Percentiles rank a stretch among this genome's conserved stretches.
Evolutionary conservation across 2,113 vertebrate species (phyloP).

Genomic region (Capreolus pygargus): DNA sequence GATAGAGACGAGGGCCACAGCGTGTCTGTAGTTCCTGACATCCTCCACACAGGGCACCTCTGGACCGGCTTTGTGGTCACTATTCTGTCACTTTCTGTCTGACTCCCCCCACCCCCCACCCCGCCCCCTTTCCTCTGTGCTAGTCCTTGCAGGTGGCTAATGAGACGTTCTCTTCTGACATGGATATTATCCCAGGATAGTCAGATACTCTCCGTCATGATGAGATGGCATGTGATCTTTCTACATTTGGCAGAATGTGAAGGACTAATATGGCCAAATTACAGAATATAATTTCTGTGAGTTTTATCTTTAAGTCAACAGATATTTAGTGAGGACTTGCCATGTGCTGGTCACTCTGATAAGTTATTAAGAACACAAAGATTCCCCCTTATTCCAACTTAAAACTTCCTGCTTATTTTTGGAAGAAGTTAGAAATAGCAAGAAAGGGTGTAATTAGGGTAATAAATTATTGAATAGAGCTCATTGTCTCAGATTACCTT

Average conservation of each 20-base stretch:
- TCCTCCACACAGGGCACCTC: background rate
- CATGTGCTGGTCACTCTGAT: background rate
- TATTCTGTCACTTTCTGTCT: background rate
- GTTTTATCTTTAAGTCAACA: background rate
- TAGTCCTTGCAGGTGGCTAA: background rate
- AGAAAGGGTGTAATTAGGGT: background rate
- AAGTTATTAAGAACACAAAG: background rate
- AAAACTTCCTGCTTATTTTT: background rate
- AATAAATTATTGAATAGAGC: background rate
- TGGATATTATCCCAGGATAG: background rate
- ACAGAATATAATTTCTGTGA: background rate
- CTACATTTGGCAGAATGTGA: background rate
- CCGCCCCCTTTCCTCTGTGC: background rate
- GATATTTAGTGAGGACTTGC: background rate
- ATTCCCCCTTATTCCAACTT: background rate
- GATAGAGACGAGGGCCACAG: background rate
- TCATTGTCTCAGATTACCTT: background rate
- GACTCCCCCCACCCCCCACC: background rate
- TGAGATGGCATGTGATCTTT: background rate
- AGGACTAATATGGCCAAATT: background rate
- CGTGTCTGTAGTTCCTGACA: rapidly evolving
- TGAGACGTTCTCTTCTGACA: background rate
- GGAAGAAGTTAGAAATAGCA: background rate
- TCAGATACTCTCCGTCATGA: rapidly evolving
- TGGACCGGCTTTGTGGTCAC: background rate